Conservation (phyloP, 2,113 vertebrate species). For the Lanius collurio region DNA sequence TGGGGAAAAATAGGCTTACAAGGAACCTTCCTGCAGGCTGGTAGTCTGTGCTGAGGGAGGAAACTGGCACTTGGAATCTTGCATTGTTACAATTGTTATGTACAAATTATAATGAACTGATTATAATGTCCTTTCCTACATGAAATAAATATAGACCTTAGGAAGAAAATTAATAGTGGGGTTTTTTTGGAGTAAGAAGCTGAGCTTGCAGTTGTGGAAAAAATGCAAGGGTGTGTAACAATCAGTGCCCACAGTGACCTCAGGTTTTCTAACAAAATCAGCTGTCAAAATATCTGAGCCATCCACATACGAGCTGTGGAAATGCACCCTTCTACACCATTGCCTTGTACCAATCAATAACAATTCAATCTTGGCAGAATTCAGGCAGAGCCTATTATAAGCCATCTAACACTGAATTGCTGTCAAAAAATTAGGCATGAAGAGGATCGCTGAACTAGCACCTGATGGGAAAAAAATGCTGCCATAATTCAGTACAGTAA, state of each 20-base stretch:
- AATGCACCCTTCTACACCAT: conserved; percentile 48
- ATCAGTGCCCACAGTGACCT: conserved; percentile 15
- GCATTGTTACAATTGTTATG: not conserved
- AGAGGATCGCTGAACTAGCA: not conserved
- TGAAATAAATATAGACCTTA: not conserved
- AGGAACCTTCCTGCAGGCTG: not conserved
- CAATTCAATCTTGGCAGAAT: conserved; percentile 54
- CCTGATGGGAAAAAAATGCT: conserved; percentile 28
- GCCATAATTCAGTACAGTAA: not conserved
- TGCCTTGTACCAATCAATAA: conserved; percentile 47
- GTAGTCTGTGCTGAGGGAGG: not conserved
- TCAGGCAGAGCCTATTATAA: conserved; percentile 32
- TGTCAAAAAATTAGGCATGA: conserved; percentile 41
- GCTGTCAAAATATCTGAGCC: conserved; percentile 44
- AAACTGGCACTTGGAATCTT: not conserved
- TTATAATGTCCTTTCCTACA: not conserved
- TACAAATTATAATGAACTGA: not conserved
- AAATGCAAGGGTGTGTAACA: conserved; percentile 45
- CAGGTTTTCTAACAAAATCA: conserved; percentile 54
- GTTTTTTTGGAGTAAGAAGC: not conserved
- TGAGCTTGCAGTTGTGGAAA: conserved; percentile 19
- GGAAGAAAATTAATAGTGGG: not conserved
- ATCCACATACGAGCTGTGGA: conserved; percentile 30
- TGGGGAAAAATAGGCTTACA: not conserved
- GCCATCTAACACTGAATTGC: conserved; percentile 36